Evolutionary conservation across 2,888 invertebrate species (phyloP), one percentile per base, ranked within the genome.

Genomic region (Synergus umbraculus): DNA sequence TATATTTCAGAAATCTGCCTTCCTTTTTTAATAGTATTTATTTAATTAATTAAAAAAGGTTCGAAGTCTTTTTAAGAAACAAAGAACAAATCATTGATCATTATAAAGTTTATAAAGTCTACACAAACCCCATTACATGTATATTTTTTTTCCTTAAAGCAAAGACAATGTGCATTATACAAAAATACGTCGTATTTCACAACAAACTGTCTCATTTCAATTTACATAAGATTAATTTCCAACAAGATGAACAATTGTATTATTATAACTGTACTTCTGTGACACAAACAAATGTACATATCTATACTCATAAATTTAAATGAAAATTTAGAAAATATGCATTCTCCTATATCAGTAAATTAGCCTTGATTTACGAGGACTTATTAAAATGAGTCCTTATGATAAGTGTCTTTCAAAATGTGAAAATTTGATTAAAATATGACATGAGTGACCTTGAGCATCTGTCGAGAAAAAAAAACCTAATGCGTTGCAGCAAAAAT

Each of bases 361-460:
- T 67, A 67, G 46, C 22, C 67, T 67, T 67, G 22, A 67, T 46
- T 43, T 10, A 43, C 66, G 18, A 43, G 44, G 43, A 43, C 5
- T 67, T 4, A 49, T 4, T 44, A n/a, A 18, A 8, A 29, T 1
- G 29, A 29, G 29, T 18, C 12, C 10, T 43, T 12, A 41, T 41
- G n/a, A 41, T n/a, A 41, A 22, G 22, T 43, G 66, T 66, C 43
- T 22, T 66, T 66, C 41, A n/a, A 67, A 67, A 67, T 67, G 15
- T 18, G 22, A 67, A 46, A 69, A 69, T 69, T 69, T 69, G 3
- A 69, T 22, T 49, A 44, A 67, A 46, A 44, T 67, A 67, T 46
- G 46, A 67, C 18, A 18, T 7, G 29, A 2, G 29, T 29, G 29
- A 29, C 29, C 29, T 29, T 29, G 29, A 29, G 29, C 29, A 29